Base-by-base conservation (phyloP, 2,888 invertebrate genomes). In the Isotomurus palustris region DNA sequence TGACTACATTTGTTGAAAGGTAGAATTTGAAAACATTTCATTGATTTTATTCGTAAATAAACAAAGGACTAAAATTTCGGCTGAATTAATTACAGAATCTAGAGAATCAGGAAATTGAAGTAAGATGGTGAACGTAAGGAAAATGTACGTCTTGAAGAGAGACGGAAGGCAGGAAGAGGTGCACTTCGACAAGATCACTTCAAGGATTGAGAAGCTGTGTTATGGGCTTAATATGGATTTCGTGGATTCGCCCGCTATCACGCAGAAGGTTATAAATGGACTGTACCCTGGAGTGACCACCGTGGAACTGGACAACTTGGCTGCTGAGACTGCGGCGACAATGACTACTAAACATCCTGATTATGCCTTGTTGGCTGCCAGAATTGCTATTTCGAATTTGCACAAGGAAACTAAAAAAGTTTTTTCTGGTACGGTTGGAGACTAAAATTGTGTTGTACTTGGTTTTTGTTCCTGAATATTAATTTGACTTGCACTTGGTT, bases 321-420 rank as follows among this genome's bases (percentile, higher is more conserved):
- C 99, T 43, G 99, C 99, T 0, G 97, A 99, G 78, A 97, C 91
- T 38, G 92, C 97, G n/a, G 97, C 97, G 12, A 91, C 91, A 28
- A 89, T 96, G 88, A 96, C 97, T 0, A 93, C 93, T 2, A 87
- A 88, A 72, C 97, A 99, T 78, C 93, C 96, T 0, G 97, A 99
- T 78, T 99, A 97, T 80, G 96, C 89, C 4, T 79, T 87, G 58
- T 77, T 91, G 51, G 91, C 91, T 53, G 91, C 89, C 2, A 82
- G 97, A 68, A 88, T 99, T 72, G 96, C 93, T 6, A 87, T 99
- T 43, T 95, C 96, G 1, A 99, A 99, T 79, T 80, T 99, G 60
- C 97, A 99, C 73, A 99, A 99, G 74, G 95, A 99, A 80, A 97
- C 97, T 0, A 93, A 88, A 73, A 94, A 96, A 77, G 84, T 83